Conservation (phyloP, 2,888 invertebrate species). For the Hyles lineata region DNA sequence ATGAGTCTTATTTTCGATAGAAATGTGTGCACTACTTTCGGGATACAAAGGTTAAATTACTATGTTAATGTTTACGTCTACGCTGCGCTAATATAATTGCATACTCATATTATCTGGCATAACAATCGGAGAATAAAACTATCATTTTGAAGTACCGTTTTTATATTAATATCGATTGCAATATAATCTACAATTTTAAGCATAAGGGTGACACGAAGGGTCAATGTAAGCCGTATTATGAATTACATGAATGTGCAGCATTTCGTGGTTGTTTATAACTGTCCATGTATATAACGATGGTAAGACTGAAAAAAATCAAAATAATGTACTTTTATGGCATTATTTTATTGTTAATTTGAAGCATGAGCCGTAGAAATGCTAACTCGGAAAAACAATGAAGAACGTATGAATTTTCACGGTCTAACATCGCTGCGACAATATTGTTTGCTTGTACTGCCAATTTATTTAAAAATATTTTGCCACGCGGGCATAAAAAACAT, state of each 20-base stretch:
- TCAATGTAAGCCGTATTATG: constrained; percentile 14
- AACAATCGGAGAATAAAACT: neutral
- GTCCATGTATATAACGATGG: constrained; percentile 79
- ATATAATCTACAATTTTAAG: neutral
- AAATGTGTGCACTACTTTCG: too few species aligned
- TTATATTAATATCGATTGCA: constrained; percentile 2
- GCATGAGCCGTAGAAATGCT: constrained; percentile 35
- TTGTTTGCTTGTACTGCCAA: constrained; percentile 35
- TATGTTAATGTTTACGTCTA: too few species aligned
- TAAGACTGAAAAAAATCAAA: constrained; percentile 73
- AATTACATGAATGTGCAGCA: constrained; percentile 22
- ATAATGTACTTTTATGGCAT: constrained; percentile 35
- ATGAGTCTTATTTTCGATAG: too few species aligned
- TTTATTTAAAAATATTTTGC: constrained; percentile 31
- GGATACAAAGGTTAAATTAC: too few species aligned
- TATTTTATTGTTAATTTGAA: constrained; percentile 38
- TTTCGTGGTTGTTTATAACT: constrained; percentile 38
- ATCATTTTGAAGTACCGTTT: neutral
- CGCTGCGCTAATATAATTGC: too few species aligned
- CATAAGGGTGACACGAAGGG: neutral
- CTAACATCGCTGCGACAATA: constrained; percentile 20
- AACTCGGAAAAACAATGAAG: neutral
- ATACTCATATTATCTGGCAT: neutral
- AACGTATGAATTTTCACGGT: neutral
- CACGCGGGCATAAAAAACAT: neutral